Base-by-base conservation (phyloP, 2,113 vertebrate species). In the Raphicerus campestris region DNA sequence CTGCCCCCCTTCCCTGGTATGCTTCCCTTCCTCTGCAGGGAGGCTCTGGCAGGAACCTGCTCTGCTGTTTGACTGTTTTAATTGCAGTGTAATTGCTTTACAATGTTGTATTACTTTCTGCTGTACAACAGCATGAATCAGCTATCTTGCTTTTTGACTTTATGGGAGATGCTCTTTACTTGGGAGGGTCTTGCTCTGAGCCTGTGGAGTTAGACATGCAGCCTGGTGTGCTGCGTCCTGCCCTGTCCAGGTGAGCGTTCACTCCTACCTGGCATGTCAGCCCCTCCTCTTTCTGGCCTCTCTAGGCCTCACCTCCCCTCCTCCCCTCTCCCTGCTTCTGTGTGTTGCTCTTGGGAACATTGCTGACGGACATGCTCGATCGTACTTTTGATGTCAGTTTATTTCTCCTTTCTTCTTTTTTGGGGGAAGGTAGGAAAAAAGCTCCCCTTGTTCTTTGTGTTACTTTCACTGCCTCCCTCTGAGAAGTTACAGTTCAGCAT, bases 261-360 rank as follows among this genome's bases (percentile, higher is more conserved):
- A 7, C 24, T 42, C 28, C 51, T 19, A 30, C 49, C 73, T 47
- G 7, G 51, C 1, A 3, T 87, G 61, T 22, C 53, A 45, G 28
- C 15, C 22, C 61, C 45, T 51, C 4, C 56, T 47, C 75, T 83
- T 22, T 22, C 28, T 13, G n/a, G 19, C 56, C 51, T 26, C 73
- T 78, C 2, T 30, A 39, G 14, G 28, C 20, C 2, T 75, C 11
- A 7, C 22, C 14, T 24, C 39, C 42, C 15, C 19, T 39, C 14
- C 19, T 56, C 42, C 2, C 15, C 13, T 19, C 28, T 7, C 20
- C 42, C n/a, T 24, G 22, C 28, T 83, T n/a, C 53, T 53, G 28
- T 60, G 61, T 30, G 10, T 60, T 22, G 9, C 42, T 51, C 7
- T 0, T 28, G 0, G 1, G 16, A n/a, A 42, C 8, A 1, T 15